phyloP scores from a whole-genome alignment of 2,888 invertebrate genomes.

The Nesidiocoris tenuis region DNA sequence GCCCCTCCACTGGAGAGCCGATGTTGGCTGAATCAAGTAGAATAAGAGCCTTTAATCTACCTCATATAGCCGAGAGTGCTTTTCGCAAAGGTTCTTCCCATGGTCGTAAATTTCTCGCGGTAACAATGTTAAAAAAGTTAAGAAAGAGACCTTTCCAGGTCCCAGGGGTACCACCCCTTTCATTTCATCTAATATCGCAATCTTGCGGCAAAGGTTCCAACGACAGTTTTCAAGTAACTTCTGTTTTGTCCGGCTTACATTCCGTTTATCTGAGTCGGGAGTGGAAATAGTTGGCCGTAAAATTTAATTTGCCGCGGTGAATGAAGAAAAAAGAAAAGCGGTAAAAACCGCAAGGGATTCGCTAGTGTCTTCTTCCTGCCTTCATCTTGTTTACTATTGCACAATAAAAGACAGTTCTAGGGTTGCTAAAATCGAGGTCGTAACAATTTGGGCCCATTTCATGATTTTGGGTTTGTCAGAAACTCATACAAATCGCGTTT shows the following conservation, averaged over 20 bases:
- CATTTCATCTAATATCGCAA: neutral
- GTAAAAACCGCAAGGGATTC: too few relatives aligned
- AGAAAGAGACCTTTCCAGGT: neutral
- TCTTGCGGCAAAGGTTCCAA: neutral
- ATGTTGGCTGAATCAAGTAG: too few relatives aligned
- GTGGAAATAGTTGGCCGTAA: neutral
- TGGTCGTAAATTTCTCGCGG: neutral
- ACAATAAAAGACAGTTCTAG: too few relatives aligned
- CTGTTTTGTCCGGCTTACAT: neutral
- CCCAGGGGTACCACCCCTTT: neutral
- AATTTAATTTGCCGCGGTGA: neutral
- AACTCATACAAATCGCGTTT: too few relatives aligned
- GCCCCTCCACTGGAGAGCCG: too few relatives aligned
- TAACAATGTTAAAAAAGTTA: neutral
- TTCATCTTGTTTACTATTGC: too few relatives aligned
- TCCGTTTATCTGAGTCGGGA: neutral
- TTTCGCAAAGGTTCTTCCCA: neutral
- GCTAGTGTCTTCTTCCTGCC: too few relatives aligned
- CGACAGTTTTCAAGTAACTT: neutral
- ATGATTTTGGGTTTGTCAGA: too few relatives aligned
- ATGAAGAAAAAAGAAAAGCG: too few relatives aligned
- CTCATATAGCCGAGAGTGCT: neutral
- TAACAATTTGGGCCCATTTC: too few relatives aligned
- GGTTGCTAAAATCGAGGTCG: too few relatives aligned
- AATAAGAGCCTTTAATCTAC: too few relatives aligned